Conservation (phyloP, 2,888 invertebrate species). For the Antheraea assamensis region DNA sequence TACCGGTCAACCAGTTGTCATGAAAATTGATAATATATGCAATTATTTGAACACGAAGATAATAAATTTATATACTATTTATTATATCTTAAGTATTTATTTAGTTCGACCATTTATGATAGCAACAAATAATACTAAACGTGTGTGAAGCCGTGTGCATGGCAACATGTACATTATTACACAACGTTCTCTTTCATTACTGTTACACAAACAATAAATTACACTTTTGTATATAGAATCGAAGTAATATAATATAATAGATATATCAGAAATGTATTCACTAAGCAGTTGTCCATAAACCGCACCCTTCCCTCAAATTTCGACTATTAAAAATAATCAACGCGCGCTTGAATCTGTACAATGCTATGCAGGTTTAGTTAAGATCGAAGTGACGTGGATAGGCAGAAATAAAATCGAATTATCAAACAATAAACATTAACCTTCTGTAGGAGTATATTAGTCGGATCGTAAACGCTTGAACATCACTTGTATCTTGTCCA, state of each 20-base stretch:
- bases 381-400: neutral
- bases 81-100: no score
- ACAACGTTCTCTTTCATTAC: neutral
- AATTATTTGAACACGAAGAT: no score
- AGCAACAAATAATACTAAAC: no score
- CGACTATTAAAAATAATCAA: no score
- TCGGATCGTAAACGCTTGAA: conserved; percentile 48
- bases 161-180: neutral
- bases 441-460: conserved; percentile 59
- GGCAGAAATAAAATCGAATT: neutral
- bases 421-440: conserved; percentile 46
- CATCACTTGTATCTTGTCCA: conserved; percentile 59
- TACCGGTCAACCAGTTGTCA: no score
- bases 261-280: neutral
- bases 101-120: no score
- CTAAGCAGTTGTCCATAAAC: neutral
- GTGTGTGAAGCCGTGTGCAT: no score
- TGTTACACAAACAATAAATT: no score
- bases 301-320: neutral
- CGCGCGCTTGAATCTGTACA: neutral
- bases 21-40: no score
- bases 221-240: no score
- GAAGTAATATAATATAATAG: no score
- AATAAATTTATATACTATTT: no score
- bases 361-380: neutral